Base-by-base conservation (phyloP, 2,797 vertebrate species). In the Rhynchotus rufescens region DNA sequence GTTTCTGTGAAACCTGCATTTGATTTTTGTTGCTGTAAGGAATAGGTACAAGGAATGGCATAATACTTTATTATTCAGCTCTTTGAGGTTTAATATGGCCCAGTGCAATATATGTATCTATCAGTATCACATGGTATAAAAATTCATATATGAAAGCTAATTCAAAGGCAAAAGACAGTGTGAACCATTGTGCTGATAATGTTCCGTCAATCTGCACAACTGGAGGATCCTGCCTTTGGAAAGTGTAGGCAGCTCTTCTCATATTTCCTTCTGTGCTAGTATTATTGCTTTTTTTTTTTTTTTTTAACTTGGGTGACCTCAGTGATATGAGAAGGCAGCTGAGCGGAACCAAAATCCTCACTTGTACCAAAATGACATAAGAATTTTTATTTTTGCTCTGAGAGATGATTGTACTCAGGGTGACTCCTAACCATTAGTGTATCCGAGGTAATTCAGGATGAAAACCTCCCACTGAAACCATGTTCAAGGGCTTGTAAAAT, bases 361-460 rank as follows among this genome's bases (percentile, higher is more conserved):
- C 25, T n/a, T 16, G 13, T 74, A 67, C 52, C 36, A 66, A 47
- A 59, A 76, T 66, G n/a, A 45, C 3, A 28, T 6, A 15, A 59
- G 44, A 23, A 16, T 56, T 82, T 86, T 76, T 71, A 4, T 61
- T 65, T 47, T 54, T 1, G n/a, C 13, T 80, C 54, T 86, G 80
- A 72, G 26, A 78, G 6, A 52, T 1, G 1, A 7, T 32, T 34
- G 23, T 19, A 28, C 4, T 21, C 1, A 0, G 16, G 2, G 8
- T 66, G 54, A 78, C 22, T 91, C 88, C 17, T 64, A 49, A 45
- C 5, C 54, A 84, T 87, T 62, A 64, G 14, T 13, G 12, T 40
- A 22, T 11, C 38, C 54, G n/a, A 65, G 12, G 15, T 44, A 88
- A 74, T 34, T 66, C 26, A 52, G 36, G 23, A 61, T 59, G 17